phyloP scores from a whole-genome alignment of 2,888 invertebrate species.

The Ariolimax columbianus region DNA sequence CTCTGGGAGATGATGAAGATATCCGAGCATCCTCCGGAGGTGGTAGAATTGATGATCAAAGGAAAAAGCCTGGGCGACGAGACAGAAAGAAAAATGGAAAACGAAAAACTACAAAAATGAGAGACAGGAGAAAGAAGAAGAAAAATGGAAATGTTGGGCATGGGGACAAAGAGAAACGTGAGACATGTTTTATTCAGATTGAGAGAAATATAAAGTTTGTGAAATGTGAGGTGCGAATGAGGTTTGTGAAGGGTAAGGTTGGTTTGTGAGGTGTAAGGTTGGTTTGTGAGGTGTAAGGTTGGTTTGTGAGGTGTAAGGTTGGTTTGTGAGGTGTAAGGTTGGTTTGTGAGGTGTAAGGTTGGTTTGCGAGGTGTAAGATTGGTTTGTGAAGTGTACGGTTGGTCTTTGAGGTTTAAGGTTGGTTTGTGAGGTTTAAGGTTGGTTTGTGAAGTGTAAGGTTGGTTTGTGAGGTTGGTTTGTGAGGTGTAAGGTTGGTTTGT shows the following conservation, averaged over 20 bases:
- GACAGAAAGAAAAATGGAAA: constrained; percentile 36
- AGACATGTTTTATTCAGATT: background rate
- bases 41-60: background rate
- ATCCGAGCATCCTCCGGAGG: background rate
- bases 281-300: no score
- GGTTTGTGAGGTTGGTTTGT: background rate
- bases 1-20: constrained; percentile 15
- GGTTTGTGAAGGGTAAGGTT: no score
- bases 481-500: background rate
- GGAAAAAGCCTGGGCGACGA: background rate
- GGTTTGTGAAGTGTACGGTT: background rate
- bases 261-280: no score
- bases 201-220: background rate
- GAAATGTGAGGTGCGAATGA: background rate
- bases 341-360: no score
- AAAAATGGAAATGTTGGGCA: background rate
- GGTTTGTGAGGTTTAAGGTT: background rate
- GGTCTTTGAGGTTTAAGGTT: background rate
- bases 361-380: no score
- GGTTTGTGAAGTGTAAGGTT: background rate
- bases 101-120: constrained; percentile 12
- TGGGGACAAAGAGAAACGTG: constrained; percentile 34
- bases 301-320: no score
- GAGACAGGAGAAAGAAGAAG: constrained; percentile 40
- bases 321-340: no score